Evolutionary conservation across 2,888 invertebrate species (phyloP).

Genomic region (Ophioninae sp.): DNA sequence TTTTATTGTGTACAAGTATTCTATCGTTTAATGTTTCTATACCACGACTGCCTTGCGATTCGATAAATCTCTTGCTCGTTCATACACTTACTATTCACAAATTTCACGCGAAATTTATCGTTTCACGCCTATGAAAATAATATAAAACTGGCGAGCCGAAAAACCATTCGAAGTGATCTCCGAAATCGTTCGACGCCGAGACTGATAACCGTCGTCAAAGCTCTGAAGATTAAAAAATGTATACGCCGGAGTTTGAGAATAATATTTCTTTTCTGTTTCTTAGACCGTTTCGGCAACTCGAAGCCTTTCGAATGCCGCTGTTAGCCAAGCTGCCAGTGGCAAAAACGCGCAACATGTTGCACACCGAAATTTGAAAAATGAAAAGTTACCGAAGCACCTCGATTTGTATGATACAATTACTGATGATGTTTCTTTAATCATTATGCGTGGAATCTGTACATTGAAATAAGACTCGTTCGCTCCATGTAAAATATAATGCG

Average conservation of each 20-base stretch:
- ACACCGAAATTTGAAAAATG: slow-evolving; percentile 21
- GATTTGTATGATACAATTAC: slow-evolving; percentile 64
- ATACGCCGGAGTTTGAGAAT: slow-evolving; percentile 18
- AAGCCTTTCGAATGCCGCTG: slow-evolving; percentile 16
- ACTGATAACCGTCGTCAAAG: slow-evolving; percentile 24
- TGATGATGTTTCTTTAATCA: slow-evolving; percentile 24
- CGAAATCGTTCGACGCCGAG: not conserved
- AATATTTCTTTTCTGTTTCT: slow-evolving; percentile 2
- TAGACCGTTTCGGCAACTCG: slow-evolving; percentile 29
- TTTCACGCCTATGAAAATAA: slow-evolving; percentile 46
- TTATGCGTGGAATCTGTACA: slow-evolving; percentile 51
- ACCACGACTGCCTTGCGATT: slow-evolving; percentile 60
- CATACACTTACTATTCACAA: slow-evolving; percentile 61
- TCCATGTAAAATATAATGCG: slow-evolving; percentile 43
- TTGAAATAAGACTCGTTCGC: slow-evolving; percentile 31
- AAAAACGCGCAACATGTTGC: not conserved
- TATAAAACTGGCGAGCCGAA: not conserved
- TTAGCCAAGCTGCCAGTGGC: slow-evolving; percentile 11
- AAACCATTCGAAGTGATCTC: not conserved
- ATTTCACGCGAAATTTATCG: slow-evolving; percentile 55
- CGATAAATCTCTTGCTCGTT: slow-evolving; percentile 57
- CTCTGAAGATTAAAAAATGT: slow-evolving; percentile 13
- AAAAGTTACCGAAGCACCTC: slow-evolving; percentile 63
- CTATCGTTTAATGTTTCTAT: slow-evolving; percentile 63
- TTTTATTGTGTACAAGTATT: slow-evolving; percentile 51